Conservation (phyloP, 2,113 vertebrate species). For the Poecilia latipinna region DNA sequence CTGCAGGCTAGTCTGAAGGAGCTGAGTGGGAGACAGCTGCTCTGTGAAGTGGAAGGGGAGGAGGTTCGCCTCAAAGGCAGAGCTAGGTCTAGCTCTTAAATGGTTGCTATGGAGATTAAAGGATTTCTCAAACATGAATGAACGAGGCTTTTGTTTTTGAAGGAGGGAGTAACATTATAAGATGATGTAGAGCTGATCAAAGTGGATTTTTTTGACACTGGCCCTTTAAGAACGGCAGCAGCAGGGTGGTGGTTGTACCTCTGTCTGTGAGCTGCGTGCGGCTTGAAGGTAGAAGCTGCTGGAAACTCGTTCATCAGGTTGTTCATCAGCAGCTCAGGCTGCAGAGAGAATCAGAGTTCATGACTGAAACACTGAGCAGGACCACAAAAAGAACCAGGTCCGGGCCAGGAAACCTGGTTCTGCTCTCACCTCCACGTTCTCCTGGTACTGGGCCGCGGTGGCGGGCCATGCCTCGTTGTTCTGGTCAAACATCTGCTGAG, state of each 20-base stretch:
- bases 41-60: no score
- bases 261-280: slow-evolving; percentile 12
- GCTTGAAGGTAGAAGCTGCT: slow-evolving; percentile 80
- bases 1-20: no score
- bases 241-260: slow-evolving; percentile 31
- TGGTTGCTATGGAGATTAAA: no score
- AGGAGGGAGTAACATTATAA: no score
- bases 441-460: slow-evolving; percentile 81
- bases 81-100: no score
- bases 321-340: slow-evolving; percentile 83
- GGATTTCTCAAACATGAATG: no score
- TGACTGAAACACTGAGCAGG: neutral
- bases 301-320: slow-evolving; percentile 86
- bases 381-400: neutral
- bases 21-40: no score
- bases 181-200: no score
- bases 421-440: slow-evolving; percentile 83
- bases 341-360: slow-evolving; percentile 23
- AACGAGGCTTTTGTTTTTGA: no score
- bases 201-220: no score
- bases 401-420: no score
- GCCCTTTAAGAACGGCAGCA: neutral
- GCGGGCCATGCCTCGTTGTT: slow-evolving; percentile 82
- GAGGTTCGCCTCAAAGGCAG: no score
- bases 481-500: slow-evolving; percentile 77